Conservation (phyloP, 2,113 vertebrate genomes). For the Ictidomys tridecemlineatus region DNA sequence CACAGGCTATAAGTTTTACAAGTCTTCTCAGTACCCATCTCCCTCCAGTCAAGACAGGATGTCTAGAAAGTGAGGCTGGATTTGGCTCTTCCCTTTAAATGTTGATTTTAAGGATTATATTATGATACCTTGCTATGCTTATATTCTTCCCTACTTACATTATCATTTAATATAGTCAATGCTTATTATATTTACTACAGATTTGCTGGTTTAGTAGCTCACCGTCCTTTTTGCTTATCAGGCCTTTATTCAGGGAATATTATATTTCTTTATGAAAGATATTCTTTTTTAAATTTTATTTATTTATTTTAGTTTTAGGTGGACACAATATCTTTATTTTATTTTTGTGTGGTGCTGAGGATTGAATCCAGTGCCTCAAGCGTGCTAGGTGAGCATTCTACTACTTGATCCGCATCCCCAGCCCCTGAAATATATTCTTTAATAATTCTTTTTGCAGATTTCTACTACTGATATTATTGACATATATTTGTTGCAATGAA, state of each 20-base stretch:
- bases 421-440: neutral
- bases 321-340: no score
- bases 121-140: neutral
- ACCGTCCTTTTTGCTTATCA: neutral
- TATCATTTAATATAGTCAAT: neutral
- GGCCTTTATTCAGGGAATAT: neutral
- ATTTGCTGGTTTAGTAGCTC: neutral
- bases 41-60: no score
- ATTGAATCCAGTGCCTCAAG: no score
- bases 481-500: neutral
- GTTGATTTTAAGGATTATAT: neutral
- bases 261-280: neutral
- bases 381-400: no score
- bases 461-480: neutral
- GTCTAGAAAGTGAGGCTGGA: accelerated
- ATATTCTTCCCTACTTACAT: neutral
- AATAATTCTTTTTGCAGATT: neutral
- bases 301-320: no score
- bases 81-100: neutral
- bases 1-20: neutral
- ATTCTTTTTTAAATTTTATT: neutral
- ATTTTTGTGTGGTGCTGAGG: no score
- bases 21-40: neutral
- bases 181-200: neutral
- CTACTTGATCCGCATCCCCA: no score